Percentiles rank a stretch among this genome's conserved stretches.
These are phyloP conservation scores for Cebus imitator DNA, from an alignment of 2,113 vertebrate genomes.

Conservation along the genomic window DNA sequence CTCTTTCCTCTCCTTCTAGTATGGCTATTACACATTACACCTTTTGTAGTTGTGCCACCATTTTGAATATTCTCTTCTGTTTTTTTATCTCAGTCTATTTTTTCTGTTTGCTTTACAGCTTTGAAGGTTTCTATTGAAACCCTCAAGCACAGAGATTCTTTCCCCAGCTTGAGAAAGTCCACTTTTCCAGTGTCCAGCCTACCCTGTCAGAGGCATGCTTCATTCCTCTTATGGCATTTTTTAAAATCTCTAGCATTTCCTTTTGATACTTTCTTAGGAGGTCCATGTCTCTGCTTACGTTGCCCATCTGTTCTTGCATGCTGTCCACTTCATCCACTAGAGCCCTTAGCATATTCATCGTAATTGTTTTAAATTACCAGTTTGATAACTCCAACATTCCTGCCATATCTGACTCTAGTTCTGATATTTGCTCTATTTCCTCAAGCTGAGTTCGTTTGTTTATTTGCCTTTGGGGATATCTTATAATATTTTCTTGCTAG, in stretches of 20 bases:
- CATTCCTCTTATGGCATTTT: neutral
- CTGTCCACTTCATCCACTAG: neutral
- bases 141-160: neutral
- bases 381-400: neutral
- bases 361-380: neutral
- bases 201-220: neutral
- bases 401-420: neutral
- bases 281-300: neutral
- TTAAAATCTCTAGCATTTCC: neutral
- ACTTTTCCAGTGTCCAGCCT: too few relatives aligned
- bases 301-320: neutral
- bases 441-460: neutral
- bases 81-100: neutral
- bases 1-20: neutral
- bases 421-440: neutral
- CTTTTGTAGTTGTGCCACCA: neutral
- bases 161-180: neutral
- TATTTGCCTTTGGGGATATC: neutral
- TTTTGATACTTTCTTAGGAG: neutral
- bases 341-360: neutral
- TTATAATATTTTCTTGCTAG: neutral
- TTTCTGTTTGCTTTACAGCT: neutral
- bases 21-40: rapidly evolving
- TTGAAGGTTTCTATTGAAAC: neutral
- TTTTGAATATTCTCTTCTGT: neutral